Base-by-base conservation (phyloP, 2,888 invertebrate genomes). In the Lottia gigantea region DNA sequence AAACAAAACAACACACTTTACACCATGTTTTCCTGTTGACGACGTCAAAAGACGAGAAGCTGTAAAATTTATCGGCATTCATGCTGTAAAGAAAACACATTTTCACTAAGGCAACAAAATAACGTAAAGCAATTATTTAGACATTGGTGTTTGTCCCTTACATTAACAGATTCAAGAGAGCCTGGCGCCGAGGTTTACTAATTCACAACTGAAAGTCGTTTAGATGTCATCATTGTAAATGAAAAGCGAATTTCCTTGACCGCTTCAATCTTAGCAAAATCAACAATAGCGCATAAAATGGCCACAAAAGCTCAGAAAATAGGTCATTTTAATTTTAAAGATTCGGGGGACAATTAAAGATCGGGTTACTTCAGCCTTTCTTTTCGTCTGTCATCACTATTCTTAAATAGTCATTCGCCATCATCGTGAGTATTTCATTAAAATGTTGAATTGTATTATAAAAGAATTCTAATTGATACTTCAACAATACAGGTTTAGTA, bases 61-160 rank as follows among this genome's bases (percentile, higher is more conserved):
- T 55, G 55, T 55, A 55, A 19, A 55, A 55, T 19, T 55, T 55
- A 55, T 55, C 55, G 55, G 55, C 19, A 23, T 55, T 23, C 23
- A 23, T 19, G 19, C 23, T 23, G 55, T 55, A 55, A 55, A 55
- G 55, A 55, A 55, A 55, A 55, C 55, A 55, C 55, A 55, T 55
- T 55, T 55, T 2, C 19, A 23, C 23, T 55, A 55, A 55, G 23
- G 23, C 19, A 19, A 55, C 19, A 19, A 55, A 19, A 23, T n/a
- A 55, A 19, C 11, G 19, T 23, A 55, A 55, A 55, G 55, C 55
- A 55, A 55, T 55, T 55, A 55, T 55, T 55, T 55, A 55, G 55
- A 55, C 23, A 23, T 55, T 11, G 55, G 19, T 55, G 55, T 55
- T 55, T 55, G 55, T 55, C 55, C 23, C 55, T 40, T 23, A 55